Evolutionary conservation across 2,113 vertebrate species (phyloP), one percentile per base, ranked within the genome.

Genomic region (Psilopogon haemacephalus): DNA sequence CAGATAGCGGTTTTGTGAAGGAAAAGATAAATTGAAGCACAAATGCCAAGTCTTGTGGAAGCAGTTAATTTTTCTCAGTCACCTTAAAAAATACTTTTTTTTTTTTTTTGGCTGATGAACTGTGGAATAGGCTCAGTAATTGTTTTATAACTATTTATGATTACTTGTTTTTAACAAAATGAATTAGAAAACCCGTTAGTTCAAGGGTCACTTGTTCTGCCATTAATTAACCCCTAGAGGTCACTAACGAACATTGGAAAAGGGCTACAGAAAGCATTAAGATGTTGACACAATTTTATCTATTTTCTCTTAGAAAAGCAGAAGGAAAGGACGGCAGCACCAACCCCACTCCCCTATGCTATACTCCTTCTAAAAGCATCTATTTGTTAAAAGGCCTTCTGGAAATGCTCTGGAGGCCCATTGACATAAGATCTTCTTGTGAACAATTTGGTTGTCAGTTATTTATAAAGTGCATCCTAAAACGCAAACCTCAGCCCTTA

Each of bases 21-120:
- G 84, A 92, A 89, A 80, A 88, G 65, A 88, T 68, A 85, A 96
- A 97, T 86, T 82, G 82, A 95, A 97, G 80, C 26, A 86, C 72
- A 76, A 94, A 64, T 88, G 48, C 76, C 30, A 74, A 46, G 50
- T 46, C 33, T 87, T 68, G 65, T 46, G 62, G n/a, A 95, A 83
- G 35, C 9, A 7, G 81, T 84, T 97, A 17, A 90, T 97, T 96
- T 54, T 93, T 55, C 89, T 94, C 74, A 85, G 64, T 93, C 64
- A 65, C 58, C 78, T 87, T 95, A 90, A 88, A 74, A 92, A 95
- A 70, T 63, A 87, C 16, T 90, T 78, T 62, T 26, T 56, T 83
- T 15, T 15, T 42, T 80, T 72, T 88, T 94, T 93, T 50, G 56
- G 33, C 86, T 79, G 48, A 15, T 70, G 78, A 86, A 86, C 55